Base-by-base conservation (phyloP, 2,888 invertebrate species). In the Phalera bucephala region DNA sequence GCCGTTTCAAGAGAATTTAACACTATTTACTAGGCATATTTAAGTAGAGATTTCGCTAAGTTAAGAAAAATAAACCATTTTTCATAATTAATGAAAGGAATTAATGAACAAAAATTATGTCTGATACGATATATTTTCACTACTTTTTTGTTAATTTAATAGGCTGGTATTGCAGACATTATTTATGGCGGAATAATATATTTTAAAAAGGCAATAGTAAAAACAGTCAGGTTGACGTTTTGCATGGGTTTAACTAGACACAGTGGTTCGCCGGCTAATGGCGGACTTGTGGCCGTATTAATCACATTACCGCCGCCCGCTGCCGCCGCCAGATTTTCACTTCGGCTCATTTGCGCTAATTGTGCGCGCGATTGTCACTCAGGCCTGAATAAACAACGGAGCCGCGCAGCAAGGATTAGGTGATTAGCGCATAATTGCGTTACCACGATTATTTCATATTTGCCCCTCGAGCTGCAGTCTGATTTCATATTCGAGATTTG, bases 301-400 rank as follows among this genome's bases (percentile, higher is more conserved):
- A 89, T 88, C 84, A 81, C 81, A 88, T 88, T 88, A 87, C 51
- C 46, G 55, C 66, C 61, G 53, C 56, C 59, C 62, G 54, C 64
- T 59, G 53, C 68, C 65, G 62, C 80, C 77, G 80, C 84, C 88
- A 88, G 88, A 88, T 88, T 89, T 88, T 84, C 86, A 80, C 86
- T 86, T 82, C 86, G 86, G 83, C 88, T 89, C 88, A 89, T 88
- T 89, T 88, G 85, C 81, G 81, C 83, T 89, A 88, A 89, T 89
- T 88, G 88, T 81, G 78, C 81, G 80, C 87, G 83, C 81, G 83
- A 88, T 87, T 89, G 89, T 89, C 89, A 88, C 88, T 88, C 88
- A 83, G 87, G 84, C 80, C 80, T 87, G 85, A 88, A 88, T 88
- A 88, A 89, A 88, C 89, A 88, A 87, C 84, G 80, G 80, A 76